Evolutionary conservation across 2,113 vertebrate genomes (phyloP).

Genomic region (Pollachius pollachius): DNA sequence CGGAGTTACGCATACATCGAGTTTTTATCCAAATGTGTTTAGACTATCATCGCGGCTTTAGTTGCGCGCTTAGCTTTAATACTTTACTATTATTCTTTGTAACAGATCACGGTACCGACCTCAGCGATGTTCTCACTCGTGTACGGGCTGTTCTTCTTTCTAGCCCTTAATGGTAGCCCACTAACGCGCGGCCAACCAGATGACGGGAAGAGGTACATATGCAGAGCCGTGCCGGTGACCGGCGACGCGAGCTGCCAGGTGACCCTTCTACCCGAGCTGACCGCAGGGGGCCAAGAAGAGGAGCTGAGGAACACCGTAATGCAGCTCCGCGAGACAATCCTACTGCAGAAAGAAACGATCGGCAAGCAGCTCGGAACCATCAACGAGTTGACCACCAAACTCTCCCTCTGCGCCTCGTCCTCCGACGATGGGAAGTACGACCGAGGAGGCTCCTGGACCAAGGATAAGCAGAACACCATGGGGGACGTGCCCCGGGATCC

Average conservation of each 20-base stretch:
- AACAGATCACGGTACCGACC: no score
- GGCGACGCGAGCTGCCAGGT: slow-evolving; percentile 79
- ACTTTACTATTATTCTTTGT: no score
- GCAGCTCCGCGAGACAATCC: slow-evolving; percentile 91
- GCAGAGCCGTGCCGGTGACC: slow-evolving; percentile 82
- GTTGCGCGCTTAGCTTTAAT: no score
- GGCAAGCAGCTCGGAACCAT: slow-evolving; percentile 87
- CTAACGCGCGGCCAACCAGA: slow-evolving; percentile 60
- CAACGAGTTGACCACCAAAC: slow-evolving; percentile 89
- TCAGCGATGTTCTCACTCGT: slow-evolving; percentile 68
- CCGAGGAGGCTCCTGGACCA: slow-evolving; percentile 71
- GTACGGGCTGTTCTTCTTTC: slow-evolving; percentile 63
- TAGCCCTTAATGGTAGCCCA: slow-evolving; percentile 52
- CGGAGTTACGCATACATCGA: background rate
- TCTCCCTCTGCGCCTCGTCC: slow-evolving; percentile 83
- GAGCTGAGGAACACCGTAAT: slow-evolving; percentile 87
- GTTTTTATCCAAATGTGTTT: background rate
- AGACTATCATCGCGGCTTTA: background rate
- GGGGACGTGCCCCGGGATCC: slow-evolving; percentile 92
- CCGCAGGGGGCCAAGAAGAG: slow-evolving; percentile 79
- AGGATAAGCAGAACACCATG: slow-evolving; percentile 87
- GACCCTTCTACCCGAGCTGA: slow-evolving; percentile 76
- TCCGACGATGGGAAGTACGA: slow-evolving; percentile 66
- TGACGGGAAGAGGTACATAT: slow-evolving; percentile 85
- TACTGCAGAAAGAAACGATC: slow-evolving; percentile 92